Evolutionary conservation across 92 coral and sea anemone genomes (phyloP).

Genomic region (Plumapathes pennacea): DNA sequence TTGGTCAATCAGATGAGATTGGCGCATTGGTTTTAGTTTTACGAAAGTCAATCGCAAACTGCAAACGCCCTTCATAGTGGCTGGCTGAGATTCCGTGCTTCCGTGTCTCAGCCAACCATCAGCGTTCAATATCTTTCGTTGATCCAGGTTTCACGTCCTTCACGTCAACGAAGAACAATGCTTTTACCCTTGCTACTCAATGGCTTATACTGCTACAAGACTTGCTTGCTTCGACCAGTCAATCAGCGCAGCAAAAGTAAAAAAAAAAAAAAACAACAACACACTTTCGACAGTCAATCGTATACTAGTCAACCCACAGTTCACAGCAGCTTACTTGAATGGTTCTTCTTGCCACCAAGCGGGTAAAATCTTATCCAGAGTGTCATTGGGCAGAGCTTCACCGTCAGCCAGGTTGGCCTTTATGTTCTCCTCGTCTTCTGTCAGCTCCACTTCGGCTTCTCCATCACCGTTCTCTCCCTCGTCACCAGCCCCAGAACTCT

Average conservation of each 20-base stretch:
- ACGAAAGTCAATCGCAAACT: too few relatives aligned
- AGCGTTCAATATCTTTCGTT: too few relatives aligned
- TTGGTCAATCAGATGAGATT: too few relatives aligned
- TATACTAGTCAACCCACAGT: background rate
- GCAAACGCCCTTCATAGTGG: too few relatives aligned
- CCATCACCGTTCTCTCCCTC: constrained; percentile 37
- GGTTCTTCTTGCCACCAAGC: constrained; percentile 99
- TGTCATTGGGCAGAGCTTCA: constrained; percentile 75
- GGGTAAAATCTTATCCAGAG: constrained; percentile 77
- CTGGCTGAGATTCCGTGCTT: too few relatives aligned
- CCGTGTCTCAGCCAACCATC: too few relatives aligned
- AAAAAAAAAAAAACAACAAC: background rate
- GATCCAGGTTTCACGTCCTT: too few relatives aligned
- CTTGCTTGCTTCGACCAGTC: too few relatives aligned
- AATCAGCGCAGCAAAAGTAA: background rate
- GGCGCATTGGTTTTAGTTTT: too few relatives aligned
- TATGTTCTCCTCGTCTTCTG: constrained; percentile 93
- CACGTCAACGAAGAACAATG: too few relatives aligned
- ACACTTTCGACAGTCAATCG: background rate
- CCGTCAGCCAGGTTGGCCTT: constrained; percentile 77
- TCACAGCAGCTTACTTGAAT: constrained; percentile 49
- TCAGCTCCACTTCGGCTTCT: constrained; percentile 71
- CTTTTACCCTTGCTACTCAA: too few relatives aligned
- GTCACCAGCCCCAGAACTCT: constrained; percentile 3
- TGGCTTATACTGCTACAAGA: too few relatives aligned